These are phyloP conservation scores for Aphidius colemani DNA, from an alignment of 2,888 invertebrate genomes.

Conservation along the genomic window DNA sequence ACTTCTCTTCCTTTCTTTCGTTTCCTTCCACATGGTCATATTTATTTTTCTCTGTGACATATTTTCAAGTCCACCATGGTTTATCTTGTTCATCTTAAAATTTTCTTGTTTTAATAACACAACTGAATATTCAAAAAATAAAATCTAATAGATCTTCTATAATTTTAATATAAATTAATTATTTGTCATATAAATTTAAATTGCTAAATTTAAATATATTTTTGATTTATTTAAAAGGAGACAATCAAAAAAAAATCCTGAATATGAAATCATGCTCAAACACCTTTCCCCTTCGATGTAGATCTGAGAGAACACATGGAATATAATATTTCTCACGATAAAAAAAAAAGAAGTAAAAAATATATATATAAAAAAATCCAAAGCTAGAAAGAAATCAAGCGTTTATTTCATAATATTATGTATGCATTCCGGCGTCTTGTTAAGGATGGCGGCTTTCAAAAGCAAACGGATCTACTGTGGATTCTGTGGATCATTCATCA, in stretches of 20 bases:
- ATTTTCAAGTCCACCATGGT: slow-evolving; percentile 14
- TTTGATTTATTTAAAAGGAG: not conserved
- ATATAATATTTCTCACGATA: slow-evolving; percentile 15
- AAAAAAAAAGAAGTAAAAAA: slow-evolving; percentile 16
- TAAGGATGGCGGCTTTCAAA: slow-evolving; percentile 54
- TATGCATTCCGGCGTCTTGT: slow-evolving; percentile 22
- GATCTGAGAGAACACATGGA: not conserved
- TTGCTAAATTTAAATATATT: not conserved
- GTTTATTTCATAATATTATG: slow-evolving; percentile 22
- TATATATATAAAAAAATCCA: slow-evolving; percentile 23
- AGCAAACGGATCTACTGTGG: slow-evolving; percentile 51
- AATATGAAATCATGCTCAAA: slow-evolving; percentile 5
- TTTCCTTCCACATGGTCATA: slow-evolving; percentile 22
- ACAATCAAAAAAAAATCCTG: not conserved
- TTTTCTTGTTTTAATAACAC: not conserved
- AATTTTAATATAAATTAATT: slow-evolving; percentile 15
- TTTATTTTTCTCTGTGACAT: slow-evolving; percentile 8
- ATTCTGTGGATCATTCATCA: slow-evolving; percentile 59
- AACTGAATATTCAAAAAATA: not conserved
- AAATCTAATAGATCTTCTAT: slow-evolving; percentile 5
- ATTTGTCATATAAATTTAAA: not conserved
- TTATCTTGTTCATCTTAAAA: not conserved
- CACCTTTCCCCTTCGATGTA: slow-evolving; percentile 13
- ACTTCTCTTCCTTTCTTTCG: slow-evolving; percentile 12
- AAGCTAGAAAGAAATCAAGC: slow-evolving; percentile 25